Evolutionary conservation across 1,140 invertebrate genomes (phyloP).

Genomic region (Sarcophaga peregrina): DNA sequence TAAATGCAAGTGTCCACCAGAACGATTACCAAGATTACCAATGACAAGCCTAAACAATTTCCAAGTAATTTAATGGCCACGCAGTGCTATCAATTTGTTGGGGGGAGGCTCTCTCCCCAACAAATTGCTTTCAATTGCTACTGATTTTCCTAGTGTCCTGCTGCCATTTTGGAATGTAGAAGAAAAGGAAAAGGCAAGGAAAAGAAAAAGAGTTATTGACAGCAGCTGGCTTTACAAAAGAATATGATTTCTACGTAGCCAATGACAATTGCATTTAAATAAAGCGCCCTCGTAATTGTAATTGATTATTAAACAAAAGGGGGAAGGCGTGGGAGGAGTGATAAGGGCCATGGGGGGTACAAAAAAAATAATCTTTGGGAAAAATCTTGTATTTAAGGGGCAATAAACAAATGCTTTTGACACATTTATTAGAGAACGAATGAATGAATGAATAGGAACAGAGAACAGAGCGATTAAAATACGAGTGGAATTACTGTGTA

Average conservation of each 20-base stretch:
- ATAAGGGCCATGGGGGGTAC: not conserved
- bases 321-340: not conserved
- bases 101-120: no score
- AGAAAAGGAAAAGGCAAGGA: not conserved
- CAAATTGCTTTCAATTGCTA: no score
- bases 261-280: not conserved
- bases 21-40: not conserved
- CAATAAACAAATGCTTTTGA: constrained; percentile 17
- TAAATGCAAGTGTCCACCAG: not conserved
- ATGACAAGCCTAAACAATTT: not conserved
- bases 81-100: no score
- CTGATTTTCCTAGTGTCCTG: no score
- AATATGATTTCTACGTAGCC: not conserved
- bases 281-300: constrained; percentile 21
- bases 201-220: not conserved
- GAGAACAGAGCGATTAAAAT: no score
- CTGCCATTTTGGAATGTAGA: no score
- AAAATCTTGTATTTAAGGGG: not conserved
- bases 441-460: no score
- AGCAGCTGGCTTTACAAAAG: constrained; percentile 6
- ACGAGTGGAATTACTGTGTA: no score
- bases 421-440: constrained; percentile 10
- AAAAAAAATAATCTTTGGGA: constrained; percentile 6
- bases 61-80: not conserved
- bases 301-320: not conserved